These are phyloP conservation scores for Brachionus calyciflorus DNA, from an alignment of 1,140 invertebrate species.

Conservation along the genomic window DNA sequence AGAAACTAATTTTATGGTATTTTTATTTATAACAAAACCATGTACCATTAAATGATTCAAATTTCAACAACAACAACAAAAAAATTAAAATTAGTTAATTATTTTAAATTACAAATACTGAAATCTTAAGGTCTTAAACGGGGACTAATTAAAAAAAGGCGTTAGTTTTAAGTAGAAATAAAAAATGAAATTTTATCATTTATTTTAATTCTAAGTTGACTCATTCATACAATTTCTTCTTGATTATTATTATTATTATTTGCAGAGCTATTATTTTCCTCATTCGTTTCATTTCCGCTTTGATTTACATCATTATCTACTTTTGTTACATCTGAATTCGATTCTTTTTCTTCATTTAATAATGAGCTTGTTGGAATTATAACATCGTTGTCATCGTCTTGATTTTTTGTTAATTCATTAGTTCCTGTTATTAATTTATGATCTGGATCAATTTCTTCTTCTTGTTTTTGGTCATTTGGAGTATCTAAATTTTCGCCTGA, in stretches of 20 bases:
- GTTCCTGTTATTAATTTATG: neutral
- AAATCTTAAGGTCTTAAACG: too few species aligned
- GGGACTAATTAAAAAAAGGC: too few species aligned
- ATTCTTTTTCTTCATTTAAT: neutral
- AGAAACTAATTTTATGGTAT: neutral
- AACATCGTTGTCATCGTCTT: slow-evolving; percentile 32
- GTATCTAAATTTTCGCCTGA: neutral
- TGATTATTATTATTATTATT: too few species aligned
- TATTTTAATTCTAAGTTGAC: too few species aligned
- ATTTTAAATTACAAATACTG: too few species aligned
- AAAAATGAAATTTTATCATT: too few species aligned
- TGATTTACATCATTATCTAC: neutral
- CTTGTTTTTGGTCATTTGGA: neutral
- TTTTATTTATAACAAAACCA: slow-evolving; percentile 12
- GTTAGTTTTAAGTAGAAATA: too few species aligned
- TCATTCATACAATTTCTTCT: too few species aligned
- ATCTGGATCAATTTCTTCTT: too few species aligned
- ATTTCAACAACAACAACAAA: neutral
- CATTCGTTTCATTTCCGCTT: too few species aligned
- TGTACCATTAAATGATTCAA: slow-evolving; percentile 9
- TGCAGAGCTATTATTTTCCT: too few species aligned
- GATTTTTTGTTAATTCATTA: neutral
- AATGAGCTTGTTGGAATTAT: neutral
- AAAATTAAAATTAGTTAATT: too few species aligned
- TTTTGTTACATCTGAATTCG: neutral